Conservation (phyloP, 2,797 vertebrate species). For the Sparidentex hasta region DNA sequence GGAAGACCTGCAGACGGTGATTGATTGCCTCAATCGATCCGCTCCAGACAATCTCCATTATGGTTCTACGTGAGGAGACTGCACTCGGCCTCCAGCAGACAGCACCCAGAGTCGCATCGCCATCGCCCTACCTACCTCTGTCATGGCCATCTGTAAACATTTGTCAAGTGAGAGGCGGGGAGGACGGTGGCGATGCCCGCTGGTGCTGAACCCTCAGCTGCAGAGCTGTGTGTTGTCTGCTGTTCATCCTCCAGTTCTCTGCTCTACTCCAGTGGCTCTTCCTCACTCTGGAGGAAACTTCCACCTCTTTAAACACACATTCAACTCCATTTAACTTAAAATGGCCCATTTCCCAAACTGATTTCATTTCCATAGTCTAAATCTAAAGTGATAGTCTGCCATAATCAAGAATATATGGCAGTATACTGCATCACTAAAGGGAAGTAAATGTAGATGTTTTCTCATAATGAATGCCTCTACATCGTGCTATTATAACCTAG, state of each 20-base stretch:
- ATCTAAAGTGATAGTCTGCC: no score
- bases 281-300: background rate
- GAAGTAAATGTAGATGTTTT: background rate
- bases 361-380: background rate
- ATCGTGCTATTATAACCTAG: background rate
- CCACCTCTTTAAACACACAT: background rate
- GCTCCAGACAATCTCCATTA: slow-evolving; percentile 74
- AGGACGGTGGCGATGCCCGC: background rate
- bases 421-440: background rate
- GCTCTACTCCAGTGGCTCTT: background rate
- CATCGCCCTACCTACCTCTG: slow-evolving; percentile 37
- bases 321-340: background rate
- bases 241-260: background rate
- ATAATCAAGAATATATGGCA: no score
- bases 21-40: slow-evolving; percentile 73
- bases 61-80: slow-evolving; percentile 74
- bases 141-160: slow-evolving; percentile 43
- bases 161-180: slow-evolving; percentile 1
- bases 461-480: background rate
- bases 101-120: background rate
- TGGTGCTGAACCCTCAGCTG: slow-evolving; percentile 12
- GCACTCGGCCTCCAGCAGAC: slow-evolving; percentile 6
- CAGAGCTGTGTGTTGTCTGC: background rate
- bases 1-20: slow-evolving; percentile 58
- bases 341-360: background rate